Percentiles rank a stretch among this genome's conserved stretches.
These are phyloP conservation scores for Heliangelus exortis DNA, from an alignment of 2,797 vertebrate species.

Conservation along the genomic window DNA sequence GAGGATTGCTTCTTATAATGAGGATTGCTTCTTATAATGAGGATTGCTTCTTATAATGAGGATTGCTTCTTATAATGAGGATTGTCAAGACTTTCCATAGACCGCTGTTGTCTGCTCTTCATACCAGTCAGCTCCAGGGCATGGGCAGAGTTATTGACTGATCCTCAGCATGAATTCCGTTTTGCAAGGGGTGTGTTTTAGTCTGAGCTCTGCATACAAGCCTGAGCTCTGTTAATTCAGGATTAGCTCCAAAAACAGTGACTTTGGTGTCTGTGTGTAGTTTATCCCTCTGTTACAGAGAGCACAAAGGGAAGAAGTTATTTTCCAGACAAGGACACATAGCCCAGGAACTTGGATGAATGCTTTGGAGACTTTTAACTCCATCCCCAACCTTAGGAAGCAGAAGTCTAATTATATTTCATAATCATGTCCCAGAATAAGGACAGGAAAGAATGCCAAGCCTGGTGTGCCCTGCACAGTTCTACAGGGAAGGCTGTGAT, in stretches of 20 bases:
- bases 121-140: too few species aligned
- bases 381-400: background rate
- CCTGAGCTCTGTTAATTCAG: background rate
- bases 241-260: background rate
- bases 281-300: background rate
- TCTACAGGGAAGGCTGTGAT: background rate
- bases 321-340: background rate
- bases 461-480: rapidly evolving
- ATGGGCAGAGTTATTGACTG: background rate
- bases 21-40: too few species aligned
- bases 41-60: too few species aligned
- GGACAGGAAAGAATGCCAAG: background rate
- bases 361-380: background rate
- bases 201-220: background rate
- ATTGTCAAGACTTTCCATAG: too few species aligned
- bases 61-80: too few species aligned
- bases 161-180: background rate
- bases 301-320: background rate
- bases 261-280: rapidly evolving
- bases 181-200: background rate
- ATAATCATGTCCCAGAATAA: background rate
- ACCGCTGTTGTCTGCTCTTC: background rate
- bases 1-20: too few species aligned
- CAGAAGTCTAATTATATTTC: background rate
- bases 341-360: background rate